These are phyloP conservation scores for Limnephilus rhombicus DNA, from an alignment of 2,888 invertebrate species.

Conservation along the genomic window DNA sequence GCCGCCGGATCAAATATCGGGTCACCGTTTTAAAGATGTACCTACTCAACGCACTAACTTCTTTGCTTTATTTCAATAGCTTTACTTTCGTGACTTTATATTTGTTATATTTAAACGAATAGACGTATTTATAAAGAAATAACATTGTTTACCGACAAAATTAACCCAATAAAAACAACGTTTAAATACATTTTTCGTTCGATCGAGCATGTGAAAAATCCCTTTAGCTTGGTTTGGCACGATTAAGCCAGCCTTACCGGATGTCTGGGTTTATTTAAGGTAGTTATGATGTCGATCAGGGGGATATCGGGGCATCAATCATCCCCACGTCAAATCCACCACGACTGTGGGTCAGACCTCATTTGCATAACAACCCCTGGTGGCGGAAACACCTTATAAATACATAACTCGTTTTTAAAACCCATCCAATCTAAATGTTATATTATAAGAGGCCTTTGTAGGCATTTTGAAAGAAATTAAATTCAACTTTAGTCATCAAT, in stretches of 20 bases:
- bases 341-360: constrained; percentile 17
- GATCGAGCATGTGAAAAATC: neutral
- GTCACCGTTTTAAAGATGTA: too few relatives aligned
- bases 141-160: neutral
- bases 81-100: neutral
- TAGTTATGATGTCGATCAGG: constrained; percentile 26
- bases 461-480: neutral
- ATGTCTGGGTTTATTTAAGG: constrained; percentile 24
- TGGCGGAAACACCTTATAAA: neutral
- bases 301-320: constrained; percentile 29
- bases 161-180: neutral
- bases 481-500: neutral
- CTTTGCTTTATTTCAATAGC: neutral
- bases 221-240: neutral
- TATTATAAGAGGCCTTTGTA: neutral
- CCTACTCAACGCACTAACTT: too few relatives aligned
- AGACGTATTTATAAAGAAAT: neutral
- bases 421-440: neutral
- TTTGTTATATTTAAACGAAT: neutral
- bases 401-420: constrained; percentile 15
- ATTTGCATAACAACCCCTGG: constrained; percentile 34
- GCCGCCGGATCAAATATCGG: too few relatives aligned
- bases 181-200: constrained; percentile 10
- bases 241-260: constrained; percentile 12
- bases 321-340: constrained; percentile 20